These are phyloP conservation scores for Onthophagus taurus DNA, from an alignment of 1,140 invertebrate species.

Conservation along the genomic window DNA sequence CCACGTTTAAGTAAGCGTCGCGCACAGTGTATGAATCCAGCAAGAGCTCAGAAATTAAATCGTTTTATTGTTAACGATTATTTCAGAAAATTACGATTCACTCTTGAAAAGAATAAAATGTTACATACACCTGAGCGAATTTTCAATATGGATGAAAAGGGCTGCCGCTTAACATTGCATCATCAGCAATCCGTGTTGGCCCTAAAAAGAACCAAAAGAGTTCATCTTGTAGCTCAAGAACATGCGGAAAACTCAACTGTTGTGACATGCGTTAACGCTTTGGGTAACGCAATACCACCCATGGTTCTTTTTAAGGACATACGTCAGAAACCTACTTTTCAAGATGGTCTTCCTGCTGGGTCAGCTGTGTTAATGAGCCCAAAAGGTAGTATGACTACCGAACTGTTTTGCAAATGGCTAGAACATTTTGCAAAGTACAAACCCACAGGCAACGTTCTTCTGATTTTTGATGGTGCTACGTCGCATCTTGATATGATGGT, in stretches of 20 bases:
- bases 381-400: no score
- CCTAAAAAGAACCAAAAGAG: conserved; percentile 25
- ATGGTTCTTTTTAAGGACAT: conserved; percentile 31
- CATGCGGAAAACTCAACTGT: conserved; percentile 34
- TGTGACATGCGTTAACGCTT: conserved; percentile 30
- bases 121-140: conserved; percentile 26
- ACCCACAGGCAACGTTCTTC: no score
- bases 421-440: no score
- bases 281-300: conserved; percentile 28
- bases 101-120: conserved; percentile 24
- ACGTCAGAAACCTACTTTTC: conserved; percentile 16
- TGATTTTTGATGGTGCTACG: no score
- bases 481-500: no score
- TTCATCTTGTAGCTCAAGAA: conserved; percentile 28
- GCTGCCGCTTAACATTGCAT: conserved; percentile 33
- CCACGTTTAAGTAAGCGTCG: conserved; percentile 17
- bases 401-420: no score
- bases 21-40: conserved; percentile 13
- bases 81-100: conserved; percentile 26
- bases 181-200: conserved; percentile 29
- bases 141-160: conserved; percentile 37
- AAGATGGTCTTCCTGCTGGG: conserved; percentile 18
- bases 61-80: conserved; percentile 29
- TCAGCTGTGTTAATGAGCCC: no score
- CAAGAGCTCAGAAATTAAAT: conserved; percentile 33